Evolutionary conservation across 2,113 vertebrate genomes (phyloP).

Genomic region (Martes martes): DNA sequence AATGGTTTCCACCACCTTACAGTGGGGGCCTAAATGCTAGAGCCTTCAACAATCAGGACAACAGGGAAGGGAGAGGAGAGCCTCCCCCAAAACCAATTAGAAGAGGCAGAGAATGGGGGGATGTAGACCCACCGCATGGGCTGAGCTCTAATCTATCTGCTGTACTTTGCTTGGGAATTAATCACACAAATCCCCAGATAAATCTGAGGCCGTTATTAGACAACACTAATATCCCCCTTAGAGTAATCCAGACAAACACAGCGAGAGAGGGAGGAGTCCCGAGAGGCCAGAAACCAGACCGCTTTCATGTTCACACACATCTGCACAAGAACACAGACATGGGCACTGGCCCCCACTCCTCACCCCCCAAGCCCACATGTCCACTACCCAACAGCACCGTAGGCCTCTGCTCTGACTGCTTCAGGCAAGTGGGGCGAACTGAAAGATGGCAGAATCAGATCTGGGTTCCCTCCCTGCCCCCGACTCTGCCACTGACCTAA

Average conservation of each 20-base stretch:
- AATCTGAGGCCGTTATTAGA: slow-evolving; percentile 78
- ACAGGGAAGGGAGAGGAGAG: not conserved
- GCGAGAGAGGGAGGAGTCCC: slow-evolving; percentile 17
- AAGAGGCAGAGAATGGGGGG: slow-evolving; percentile 46
- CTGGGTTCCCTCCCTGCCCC: not conserved
- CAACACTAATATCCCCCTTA: slow-evolving; percentile 73
- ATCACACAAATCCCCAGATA: slow-evolving; percentile 82
- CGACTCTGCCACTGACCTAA: slow-evolving; percentile 56
- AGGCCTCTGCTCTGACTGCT: not conserved
- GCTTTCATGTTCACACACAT: not conserved
- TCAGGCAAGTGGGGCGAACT: slow-evolving; percentile 7
- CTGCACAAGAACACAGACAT: fast-evolving
- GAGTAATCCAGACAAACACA: slow-evolving; percentile 72
- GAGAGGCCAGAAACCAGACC: not conserved
- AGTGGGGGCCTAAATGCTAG: not conserved
- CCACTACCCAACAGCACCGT: not conserved
- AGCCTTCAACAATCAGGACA: not conserved
- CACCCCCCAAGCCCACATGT: slow-evolving; percentile 41
- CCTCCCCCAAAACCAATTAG: not conserved
- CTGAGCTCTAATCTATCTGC: slow-evolving; percentile 77
- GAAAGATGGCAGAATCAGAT: slow-evolving; percentile 21
- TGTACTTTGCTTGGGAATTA: slow-evolving; percentile 78
- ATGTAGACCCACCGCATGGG: slow-evolving; percentile 47
- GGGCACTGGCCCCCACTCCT: not conserved
- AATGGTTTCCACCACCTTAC: not conserved